A percentile compares a stretch with the other conserved stretches of the same genome.
Evolutionary conservation across 2,113 vertebrate genomes (phyloP).

Genomic region (Ctenomys sociabilis): DNA sequence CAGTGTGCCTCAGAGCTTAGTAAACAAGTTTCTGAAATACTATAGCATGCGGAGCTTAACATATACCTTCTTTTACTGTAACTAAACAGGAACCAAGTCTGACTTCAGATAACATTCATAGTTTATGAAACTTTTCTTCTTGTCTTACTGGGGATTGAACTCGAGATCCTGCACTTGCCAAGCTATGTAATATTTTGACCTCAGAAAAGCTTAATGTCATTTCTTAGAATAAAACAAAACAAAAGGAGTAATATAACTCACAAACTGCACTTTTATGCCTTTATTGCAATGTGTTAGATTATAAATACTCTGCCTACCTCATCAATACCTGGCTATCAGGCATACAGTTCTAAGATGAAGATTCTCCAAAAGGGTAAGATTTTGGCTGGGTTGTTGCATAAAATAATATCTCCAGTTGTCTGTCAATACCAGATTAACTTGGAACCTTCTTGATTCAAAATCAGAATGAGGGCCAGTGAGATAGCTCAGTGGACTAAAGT

Average conservation of each 20-base stretch:
- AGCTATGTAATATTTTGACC: background rate
- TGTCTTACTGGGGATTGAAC: no score
- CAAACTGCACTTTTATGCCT: constrained; percentile 35
- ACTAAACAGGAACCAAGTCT: background rate
- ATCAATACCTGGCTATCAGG: background rate
- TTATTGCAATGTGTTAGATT: background rate
- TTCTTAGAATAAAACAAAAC: background rate
- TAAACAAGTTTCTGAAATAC: background rate
- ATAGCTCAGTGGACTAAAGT: no score
- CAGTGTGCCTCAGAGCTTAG: background rate
- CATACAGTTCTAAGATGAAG: background rate
- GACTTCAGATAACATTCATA: background rate
- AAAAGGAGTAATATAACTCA: background rate
- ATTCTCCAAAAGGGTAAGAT: background rate
- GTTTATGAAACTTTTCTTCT: no score
- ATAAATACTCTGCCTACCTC: background rate
- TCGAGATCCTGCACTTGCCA: no score
- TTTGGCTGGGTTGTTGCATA: background rate
- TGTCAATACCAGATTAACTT: background rate
- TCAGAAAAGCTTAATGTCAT: background rate
- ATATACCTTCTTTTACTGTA: background rate
- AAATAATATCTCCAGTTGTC: constrained; percentile 19
- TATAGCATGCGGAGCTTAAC: background rate
- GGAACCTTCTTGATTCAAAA: background rate
- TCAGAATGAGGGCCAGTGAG: background rate